Conservation (phyloP, 2,113 vertebrate genomes). For the Pan troglodytes region DNA sequence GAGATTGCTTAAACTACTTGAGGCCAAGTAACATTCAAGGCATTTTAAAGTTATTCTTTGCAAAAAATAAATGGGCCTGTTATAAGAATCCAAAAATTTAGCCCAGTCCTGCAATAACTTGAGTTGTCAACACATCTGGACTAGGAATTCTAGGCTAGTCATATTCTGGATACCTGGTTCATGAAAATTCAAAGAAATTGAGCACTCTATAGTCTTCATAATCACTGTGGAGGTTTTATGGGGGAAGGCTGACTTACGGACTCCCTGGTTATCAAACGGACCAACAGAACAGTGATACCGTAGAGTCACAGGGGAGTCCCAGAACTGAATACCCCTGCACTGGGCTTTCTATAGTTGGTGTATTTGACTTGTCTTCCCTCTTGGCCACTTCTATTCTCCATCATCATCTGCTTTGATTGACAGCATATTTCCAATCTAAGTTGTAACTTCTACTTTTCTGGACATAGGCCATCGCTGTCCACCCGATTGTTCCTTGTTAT, state of each 20-base stretch:
- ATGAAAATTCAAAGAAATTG: background rate
- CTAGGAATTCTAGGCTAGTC: background rate
- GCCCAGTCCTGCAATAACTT: background rate
- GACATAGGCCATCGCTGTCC: background rate
- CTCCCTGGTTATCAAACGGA: background rate
- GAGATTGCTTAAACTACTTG: background rate
- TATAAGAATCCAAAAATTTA: background rate
- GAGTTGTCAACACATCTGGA: background rate
- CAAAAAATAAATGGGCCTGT: background rate
- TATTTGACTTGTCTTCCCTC: background rate
- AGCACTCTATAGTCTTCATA: too few relatives aligned
- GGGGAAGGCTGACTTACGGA: background rate
- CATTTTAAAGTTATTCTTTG: background rate
- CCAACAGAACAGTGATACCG: accelerated
- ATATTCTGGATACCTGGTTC: background rate
- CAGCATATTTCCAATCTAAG: background rate
- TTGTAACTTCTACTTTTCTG: background rate
- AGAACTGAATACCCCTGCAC: accelerated
- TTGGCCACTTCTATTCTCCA: background rate
- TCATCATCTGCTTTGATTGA: background rate
- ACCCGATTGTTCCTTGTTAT: background rate
- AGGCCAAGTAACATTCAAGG: background rate
- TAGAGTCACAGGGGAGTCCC: accelerated
- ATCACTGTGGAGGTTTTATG: background rate
- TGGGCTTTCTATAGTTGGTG: accelerated